phyloP scores from a whole-genome alignment of 2,797 vertebrate genomes.

The Cryptoblepharus egeriae region DNA sequence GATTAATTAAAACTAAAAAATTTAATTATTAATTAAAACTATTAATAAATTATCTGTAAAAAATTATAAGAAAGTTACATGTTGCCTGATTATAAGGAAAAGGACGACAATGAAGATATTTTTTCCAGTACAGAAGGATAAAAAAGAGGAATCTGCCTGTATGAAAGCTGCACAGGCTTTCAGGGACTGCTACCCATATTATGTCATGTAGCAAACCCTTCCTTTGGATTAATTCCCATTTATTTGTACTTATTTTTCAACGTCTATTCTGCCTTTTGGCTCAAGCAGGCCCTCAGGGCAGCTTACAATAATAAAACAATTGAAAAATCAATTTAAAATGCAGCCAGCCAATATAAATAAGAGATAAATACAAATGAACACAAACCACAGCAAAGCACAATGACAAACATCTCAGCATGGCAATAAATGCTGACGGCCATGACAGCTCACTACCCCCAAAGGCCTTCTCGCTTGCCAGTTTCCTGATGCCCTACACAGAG shows the following conservation, averaged over 20 bases:
- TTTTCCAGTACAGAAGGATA: too few relatives aligned
- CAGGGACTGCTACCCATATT: slow-evolving; percentile 53
- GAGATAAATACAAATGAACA: background rate
- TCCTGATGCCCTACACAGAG: background rate
- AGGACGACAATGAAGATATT: too few relatives aligned
- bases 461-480: background rate
- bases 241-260: background rate
- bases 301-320: slow-evolving; percentile 10
- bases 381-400: background rate
- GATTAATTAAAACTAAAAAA: too few relatives aligned
- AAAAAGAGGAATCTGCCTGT: too few relatives aligned
- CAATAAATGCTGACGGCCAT: background rate
- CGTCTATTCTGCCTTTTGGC: slow-evolving; percentile 5
- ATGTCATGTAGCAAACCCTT: slow-evolving; percentile 30
- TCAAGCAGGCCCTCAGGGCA: background rate
- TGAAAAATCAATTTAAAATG: slow-evolving; percentile 18
- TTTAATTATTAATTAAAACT: too few relatives aligned
- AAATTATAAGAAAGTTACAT: too few relatives aligned
- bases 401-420: background rate
- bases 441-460: background rate
- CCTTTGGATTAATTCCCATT: background rate
- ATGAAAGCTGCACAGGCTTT: slow-evolving; percentile 24
- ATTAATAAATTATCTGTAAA: too few relatives aligned
- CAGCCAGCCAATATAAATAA: background rate
- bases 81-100: too few relatives aligned